Evolutionary conservation across 2,888 invertebrate species (phyloP).

Genomic region (Xylophagus ater): DNA sequence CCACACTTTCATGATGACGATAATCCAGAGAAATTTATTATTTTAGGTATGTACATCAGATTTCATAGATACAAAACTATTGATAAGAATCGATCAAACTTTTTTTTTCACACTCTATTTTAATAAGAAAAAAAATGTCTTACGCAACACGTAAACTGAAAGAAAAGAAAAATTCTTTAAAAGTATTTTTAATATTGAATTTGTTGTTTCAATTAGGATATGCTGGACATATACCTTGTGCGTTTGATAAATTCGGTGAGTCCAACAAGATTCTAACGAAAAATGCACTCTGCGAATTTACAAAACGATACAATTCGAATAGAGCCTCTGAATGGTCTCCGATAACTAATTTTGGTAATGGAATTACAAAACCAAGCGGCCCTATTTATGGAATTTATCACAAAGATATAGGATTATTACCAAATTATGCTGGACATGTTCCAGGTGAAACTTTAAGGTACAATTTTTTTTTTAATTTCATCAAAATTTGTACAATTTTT

Average conservation of each 20-base stretch:
- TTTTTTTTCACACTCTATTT: neutral
- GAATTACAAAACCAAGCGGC: conserved; percentile 25
- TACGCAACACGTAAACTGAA: conserved; percentile 18
- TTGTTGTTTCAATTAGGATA: no score
- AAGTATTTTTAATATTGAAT: no score
- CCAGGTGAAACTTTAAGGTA: conserved; percentile 63
- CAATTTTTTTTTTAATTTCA: conserved; percentile 9
- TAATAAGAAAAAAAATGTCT: conserved; percentile 15
- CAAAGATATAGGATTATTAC: conserved; percentile 60
- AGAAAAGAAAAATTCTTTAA: no score
- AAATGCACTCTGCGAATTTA: conserved; percentile 62
- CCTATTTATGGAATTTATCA: conserved; percentile 53
- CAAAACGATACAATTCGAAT: conserved; percentile 58
- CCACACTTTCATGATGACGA: conserved; percentile 34
- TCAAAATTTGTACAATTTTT: neutral
- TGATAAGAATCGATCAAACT: conserved; percentile 11
- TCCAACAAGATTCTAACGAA: conserved; percentile 50
- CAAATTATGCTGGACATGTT: conserved; percentile 67
- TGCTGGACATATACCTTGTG: conserved; percentile 33
- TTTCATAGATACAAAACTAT: neutral
- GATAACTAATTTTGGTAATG: conserved; percentile 25
- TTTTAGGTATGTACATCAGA: conserved; percentile 23
- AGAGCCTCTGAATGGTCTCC: conserved; percentile 68
- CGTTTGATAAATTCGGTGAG: conserved; percentile 31
- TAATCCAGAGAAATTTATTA: conserved; percentile 31